Percentiles rank a stretch among this genome's conserved stretches.
phyloP scores from a whole-genome alignment of 2,888 invertebrate species.

The Stenodema calcarata region DNA sequence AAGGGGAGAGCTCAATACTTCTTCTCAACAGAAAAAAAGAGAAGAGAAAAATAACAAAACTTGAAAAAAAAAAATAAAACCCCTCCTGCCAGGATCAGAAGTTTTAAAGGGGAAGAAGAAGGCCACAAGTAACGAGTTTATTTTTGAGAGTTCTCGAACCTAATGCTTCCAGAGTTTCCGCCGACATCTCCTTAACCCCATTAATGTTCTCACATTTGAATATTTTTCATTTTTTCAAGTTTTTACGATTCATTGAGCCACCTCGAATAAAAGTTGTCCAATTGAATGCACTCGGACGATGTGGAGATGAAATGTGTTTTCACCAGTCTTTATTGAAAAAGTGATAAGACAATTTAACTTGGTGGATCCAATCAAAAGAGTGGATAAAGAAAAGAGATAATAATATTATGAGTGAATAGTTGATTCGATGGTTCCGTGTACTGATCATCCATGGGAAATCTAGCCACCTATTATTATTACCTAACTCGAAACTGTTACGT shows the following conservation, averaged over 20 bases:
- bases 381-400: no score
- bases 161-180: neutral
- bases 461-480: no score
- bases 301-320: no score
- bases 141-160: neutral
- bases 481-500: no score
- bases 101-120: neutral
- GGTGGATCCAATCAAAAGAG: no score
- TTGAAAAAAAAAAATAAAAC: neutral
- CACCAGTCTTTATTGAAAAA: no score
- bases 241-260: neutral
- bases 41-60: neutral
- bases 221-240: neutral
- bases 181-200: neutral
- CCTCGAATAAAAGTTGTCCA: no score
- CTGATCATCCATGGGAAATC: no score
- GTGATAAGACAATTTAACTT: no score
- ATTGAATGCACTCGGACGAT: no score
- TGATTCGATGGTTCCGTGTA: no score
- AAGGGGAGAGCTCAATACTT: conserved; percentile 15
- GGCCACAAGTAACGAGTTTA: conserved; percentile 15
- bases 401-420: no score
- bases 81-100: neutral
- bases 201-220: neutral
- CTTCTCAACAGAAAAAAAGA: neutral